These are phyloP conservation scores for Typhlichthys eigenmanni DNA, from an alignment of 2,797 vertebrate genomes.

Conservation along the genomic window DNA sequence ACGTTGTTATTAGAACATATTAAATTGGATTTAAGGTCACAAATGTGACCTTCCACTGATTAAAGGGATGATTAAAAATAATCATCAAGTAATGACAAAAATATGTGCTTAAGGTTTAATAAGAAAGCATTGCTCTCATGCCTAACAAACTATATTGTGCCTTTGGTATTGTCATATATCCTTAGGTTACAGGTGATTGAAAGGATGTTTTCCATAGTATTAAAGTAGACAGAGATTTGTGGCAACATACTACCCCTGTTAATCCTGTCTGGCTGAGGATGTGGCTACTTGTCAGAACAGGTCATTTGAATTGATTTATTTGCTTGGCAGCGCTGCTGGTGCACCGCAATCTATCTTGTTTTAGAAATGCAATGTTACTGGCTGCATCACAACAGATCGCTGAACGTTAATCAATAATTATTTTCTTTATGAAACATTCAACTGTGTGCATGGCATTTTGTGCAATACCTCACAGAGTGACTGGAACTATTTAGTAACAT, in stretches of 20 bases:
- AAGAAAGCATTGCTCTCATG: conserved; percentile 15
- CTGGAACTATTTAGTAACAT: not conserved
- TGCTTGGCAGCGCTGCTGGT: conserved; percentile 64
- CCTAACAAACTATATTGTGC: conserved; percentile 11
- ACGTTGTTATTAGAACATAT: conserved; percentile 15
- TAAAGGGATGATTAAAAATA: conserved; percentile 34
- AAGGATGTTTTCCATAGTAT: conserved; percentile 23
- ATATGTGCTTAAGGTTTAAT: not conserved
- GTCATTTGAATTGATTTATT: conserved; percentile 82
- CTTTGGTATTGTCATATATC: conserved; percentile 15
- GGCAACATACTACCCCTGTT: conserved; percentile 54
- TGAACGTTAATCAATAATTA: conserved; percentile 72
- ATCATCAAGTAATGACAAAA: conserved; percentile 22
- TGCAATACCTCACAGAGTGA: not conserved
- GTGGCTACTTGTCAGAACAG: conserved; percentile 70
- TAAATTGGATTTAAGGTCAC: conserved; percentile 21
- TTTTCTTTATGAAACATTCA: conserved; percentile 40
- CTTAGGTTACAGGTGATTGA: conserved; percentile 12
- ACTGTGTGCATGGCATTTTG: not conserved
- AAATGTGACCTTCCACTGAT: conserved; percentile 16
- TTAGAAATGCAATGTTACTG: conserved; percentile 81
- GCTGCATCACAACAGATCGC: conserved; percentile 66
- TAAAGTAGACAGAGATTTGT: conserved; percentile 38
- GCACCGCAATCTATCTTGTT: conserved; percentile 75
- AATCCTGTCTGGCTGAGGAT: conserved; percentile 52